phyloP scores from a whole-genome alignment of 2,888 invertebrate genomes.

The Chrysina gloriosa region DNA sequence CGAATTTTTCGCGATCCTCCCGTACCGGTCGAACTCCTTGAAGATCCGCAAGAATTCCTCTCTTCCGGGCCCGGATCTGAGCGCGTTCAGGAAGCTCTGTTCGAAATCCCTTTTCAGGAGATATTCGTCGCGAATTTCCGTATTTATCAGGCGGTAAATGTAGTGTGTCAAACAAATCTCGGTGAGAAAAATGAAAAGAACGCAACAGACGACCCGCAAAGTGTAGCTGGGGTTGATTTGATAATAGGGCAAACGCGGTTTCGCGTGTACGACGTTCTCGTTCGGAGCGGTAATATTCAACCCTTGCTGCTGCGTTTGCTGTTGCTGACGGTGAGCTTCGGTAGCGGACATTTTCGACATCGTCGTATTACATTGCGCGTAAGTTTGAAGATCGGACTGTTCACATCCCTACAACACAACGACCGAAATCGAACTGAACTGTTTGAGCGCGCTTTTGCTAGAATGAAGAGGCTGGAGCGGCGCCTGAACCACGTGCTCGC shows the following conservation, averaged over 20 bases:
- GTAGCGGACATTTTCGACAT: constrained; percentile 25
- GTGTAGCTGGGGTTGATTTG: constrained; percentile 61
- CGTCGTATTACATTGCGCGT: constrained; percentile 30
- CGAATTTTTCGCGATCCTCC: constrained; percentile 35
- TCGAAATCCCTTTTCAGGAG: constrained; percentile 57
- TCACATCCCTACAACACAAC: constrained; percentile 26
- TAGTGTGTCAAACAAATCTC: constrained; percentile 63
- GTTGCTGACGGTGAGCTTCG: constrained; percentile 17
- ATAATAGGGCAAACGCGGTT: constrained; percentile 45
- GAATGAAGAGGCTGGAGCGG: constrained; percentile 24
- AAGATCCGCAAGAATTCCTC: constrained; percentile 58
- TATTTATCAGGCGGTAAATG: constrained; percentile 61
- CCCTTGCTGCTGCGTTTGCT: constrained; percentile 29
- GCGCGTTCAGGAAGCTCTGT: constrained; percentile 57
- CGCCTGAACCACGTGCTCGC: constrained; percentile 26
- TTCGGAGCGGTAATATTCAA: no score
- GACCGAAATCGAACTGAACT: constrained; percentile 40
- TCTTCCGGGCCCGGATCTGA: constrained; percentile 54
- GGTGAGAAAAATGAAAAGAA: constrained; percentile 61
- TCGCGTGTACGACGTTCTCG: constrained; percentile 19
- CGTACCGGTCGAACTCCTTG: constrained; percentile 49
- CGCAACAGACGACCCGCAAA: constrained; percentile 62
- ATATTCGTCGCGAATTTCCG: constrained; percentile 61
- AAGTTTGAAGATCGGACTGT: neutral
- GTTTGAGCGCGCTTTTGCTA: constrained; percentile 27